Evolutionary conservation across 2,113 vertebrate species (phyloP).

Genomic region (Phalacrocorax pelagicus): DNA sequence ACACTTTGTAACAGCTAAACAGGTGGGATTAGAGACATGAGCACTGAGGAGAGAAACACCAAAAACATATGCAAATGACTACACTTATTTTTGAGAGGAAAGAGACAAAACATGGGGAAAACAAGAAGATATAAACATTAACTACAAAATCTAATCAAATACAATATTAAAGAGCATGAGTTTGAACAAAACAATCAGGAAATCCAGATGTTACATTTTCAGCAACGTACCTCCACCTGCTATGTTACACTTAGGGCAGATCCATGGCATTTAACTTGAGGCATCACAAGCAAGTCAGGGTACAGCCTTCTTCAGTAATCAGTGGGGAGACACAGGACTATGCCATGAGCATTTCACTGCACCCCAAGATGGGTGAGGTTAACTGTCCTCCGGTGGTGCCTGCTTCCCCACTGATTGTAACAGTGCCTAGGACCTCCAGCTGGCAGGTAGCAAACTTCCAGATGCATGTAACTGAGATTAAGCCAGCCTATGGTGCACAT

Average conservation of each 20-base stretch:
- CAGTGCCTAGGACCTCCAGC: background rate
- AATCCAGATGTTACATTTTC: background rate
- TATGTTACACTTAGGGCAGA: background rate
- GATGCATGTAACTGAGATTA: background rate
- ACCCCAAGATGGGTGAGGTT: background rate
- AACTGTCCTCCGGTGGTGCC: background rate
- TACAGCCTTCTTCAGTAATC: background rate
- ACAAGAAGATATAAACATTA: background rate
- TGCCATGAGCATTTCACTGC: background rate
- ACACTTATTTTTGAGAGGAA: background rate
- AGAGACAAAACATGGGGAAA: background rate
- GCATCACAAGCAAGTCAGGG: background rate
- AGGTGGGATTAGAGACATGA: background rate
- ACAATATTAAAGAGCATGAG: background rate
- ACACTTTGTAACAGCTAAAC: background rate
- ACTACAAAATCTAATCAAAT: background rate
- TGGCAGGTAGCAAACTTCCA: background rate
- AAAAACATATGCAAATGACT: background rate
- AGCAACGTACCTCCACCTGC: background rate
- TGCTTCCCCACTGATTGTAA: background rate
- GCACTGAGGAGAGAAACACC: background rate
- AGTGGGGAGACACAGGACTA: background rate
- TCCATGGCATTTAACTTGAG: background rate
- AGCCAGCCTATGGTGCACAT: background rate
- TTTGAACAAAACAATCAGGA: background rate